phyloP scores from a whole-genome alignment of 2,888 invertebrate species.

The Nomada lathburiana region DNA sequence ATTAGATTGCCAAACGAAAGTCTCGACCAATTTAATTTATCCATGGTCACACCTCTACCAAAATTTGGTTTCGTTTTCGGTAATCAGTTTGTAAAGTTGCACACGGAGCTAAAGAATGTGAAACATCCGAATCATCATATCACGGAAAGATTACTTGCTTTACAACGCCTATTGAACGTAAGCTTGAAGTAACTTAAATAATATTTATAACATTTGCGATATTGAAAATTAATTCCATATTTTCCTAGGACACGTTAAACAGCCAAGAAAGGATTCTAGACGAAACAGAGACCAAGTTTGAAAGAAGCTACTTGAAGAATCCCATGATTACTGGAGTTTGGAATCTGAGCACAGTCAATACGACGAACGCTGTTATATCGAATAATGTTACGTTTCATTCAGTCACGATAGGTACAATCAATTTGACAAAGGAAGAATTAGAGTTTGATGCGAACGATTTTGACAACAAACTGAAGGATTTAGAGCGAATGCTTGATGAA shows the following conservation, averaged over 20 bases:
- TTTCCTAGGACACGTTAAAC: constrained; percentile 64
- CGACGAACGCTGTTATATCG: constrained; percentile 51
- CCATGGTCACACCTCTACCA: constrained; percentile 70
- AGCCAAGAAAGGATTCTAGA: constrained; percentile 73
- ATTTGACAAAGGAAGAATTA: constrained; percentile 49
- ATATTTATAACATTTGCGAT: background rate
- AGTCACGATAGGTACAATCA: constrained; percentile 59
- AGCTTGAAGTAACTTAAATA: background rate
- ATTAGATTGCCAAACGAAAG: constrained; percentile 60
- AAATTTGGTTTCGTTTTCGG: constrained; percentile 74
- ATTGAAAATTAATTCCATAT: background rate
- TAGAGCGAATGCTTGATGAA: constrained; percentile 55
- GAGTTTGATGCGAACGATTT: constrained; percentile 8
- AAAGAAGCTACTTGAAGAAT: constrained; percentile 68
- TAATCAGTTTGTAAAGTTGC: constrained; percentile 72
- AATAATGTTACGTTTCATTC: constrained; percentile 49
- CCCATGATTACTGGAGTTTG: constrained; percentile 66
- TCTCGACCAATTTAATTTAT: constrained; percentile 70
- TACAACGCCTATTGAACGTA: constrained; percentile 80
- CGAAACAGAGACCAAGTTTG: constrained; percentile 61
- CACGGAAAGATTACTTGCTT: constrained; percentile 75
- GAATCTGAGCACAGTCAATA: constrained; percentile 65
- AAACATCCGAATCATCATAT: constrained; percentile 77
- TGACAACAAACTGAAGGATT: constrained; percentile 28
- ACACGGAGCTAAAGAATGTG: constrained; percentile 75